Evolutionary conservation across 1,140 invertebrate genomes (phyloP).

Genomic region (Melipona quadrifasciata): DNA sequence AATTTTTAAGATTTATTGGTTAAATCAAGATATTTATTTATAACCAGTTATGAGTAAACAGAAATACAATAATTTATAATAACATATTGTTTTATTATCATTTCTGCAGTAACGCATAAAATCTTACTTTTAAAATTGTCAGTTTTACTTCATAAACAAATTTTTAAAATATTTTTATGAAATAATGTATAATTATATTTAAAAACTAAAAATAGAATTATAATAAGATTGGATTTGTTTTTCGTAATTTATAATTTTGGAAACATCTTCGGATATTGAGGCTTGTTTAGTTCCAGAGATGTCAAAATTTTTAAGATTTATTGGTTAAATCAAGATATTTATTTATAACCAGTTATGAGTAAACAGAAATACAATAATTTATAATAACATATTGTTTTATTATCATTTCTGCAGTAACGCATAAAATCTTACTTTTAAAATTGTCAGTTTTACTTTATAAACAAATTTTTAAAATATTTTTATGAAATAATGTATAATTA

Average conservation of each 20-base stretch:
- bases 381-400: neutral
- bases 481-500: neutral
- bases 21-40: neutral
- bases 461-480: neutral
- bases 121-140: neutral
- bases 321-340: neutral
- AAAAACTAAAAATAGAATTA: neutral
- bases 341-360: neutral
- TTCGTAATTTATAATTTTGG: neutral
- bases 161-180: neutral
- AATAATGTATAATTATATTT: neutral
- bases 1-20: neutral
- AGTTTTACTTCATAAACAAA: neutral
- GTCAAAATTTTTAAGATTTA: neutral
- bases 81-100: neutral
- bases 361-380: neutral
- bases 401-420: neutral
- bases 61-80: neutral
- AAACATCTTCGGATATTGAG: neutral
- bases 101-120: neutral
- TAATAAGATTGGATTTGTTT: neutral
- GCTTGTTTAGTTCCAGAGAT: neutral
- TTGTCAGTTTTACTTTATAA: neutral
- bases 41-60: neutral
- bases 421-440: neutral